Evolutionary conservation across 1,140 invertebrate genomes (phyloP), one percentile per base, ranked within the genome.

Genomic region (Zaprionus kolodkinae): DNA sequence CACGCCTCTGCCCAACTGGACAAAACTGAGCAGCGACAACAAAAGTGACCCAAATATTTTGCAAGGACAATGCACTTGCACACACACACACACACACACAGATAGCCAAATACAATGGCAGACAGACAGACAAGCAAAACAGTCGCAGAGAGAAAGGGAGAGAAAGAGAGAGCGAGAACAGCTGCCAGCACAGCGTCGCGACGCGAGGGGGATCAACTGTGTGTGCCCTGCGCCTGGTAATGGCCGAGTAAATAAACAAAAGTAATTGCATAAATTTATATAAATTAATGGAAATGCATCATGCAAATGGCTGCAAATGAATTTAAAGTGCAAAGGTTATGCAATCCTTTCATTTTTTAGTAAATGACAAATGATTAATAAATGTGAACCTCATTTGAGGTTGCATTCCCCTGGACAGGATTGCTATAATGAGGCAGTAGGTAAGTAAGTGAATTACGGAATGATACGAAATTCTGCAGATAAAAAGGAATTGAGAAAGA

Each of bases 211-310:
- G n/a, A 45, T 45, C 40, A n/a, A 15, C n/a, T 45, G n/a, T 30
- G 40, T n/a, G 17, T 2, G 1, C 27, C 13, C 36, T 25, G n/a
- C n/a, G 54, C 55, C 27, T 33, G 56, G 48, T 69, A 78, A 73
- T 83, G 82, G 76, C 65, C 83, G 78, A 88, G 84, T 87, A 81
- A 87, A 87, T 87, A 87, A 87, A 87, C 84, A 87, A 87, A 88
- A 87, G 80, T 89, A 87, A 87, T 87, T 88, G 84, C 84, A 89
- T 87, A 89, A 87, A 87, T 87, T 84, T 89, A 87, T 88, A 89
- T 88, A 68, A 88, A 87, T 88, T 88, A 88, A 87, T 87, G 83
- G 84, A 83, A 87, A 87, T 80, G 80, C 84, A 83, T 87, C 79
- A 86, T 77, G 72, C 76, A 79, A 87, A 82, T 83, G 74, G 62